These are phyloP conservation scores for Falcunculus frontatus DNA, from an alignment of 2,113 vertebrate genomes.

Conservation along the genomic window DNA sequence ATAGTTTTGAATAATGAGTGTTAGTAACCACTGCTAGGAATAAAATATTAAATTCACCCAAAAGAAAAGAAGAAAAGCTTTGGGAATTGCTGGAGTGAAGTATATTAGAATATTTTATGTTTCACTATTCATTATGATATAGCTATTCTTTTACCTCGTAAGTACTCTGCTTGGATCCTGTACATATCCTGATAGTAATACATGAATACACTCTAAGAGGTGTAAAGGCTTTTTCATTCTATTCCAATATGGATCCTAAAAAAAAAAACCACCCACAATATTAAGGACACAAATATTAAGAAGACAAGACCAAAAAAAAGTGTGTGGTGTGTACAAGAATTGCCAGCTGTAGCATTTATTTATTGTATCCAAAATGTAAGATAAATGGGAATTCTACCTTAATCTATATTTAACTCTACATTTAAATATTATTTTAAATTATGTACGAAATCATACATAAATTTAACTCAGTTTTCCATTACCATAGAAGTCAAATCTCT, in stretches of 20 bases:
- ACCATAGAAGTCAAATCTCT: neutral
- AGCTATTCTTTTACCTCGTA: conserved; percentile 78
- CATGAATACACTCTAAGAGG: conserved; percentile 90
- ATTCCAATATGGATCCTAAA: conserved; percentile 93
- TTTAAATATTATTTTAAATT: neutral
- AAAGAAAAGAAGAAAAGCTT: neutral
- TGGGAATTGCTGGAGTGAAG: neutral
- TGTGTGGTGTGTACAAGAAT: fast-evolving
- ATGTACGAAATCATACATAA: neutral
- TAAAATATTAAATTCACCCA: neutral
- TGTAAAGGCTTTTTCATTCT: conserved; percentile 91
- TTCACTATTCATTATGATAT: neutral
- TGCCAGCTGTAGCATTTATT: neutral
- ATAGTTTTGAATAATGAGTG: neutral
- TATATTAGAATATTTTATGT: neutral
- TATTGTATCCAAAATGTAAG: neutral
- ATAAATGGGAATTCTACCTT: neutral
- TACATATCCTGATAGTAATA: conserved; percentile 87
- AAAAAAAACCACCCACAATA: neutral
- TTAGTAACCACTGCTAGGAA: neutral
- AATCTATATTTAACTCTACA: neutral
- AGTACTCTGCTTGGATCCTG: conserved; percentile 86
- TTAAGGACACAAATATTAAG: neutral
- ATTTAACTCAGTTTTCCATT: neutral
- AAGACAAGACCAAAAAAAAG: neutral